Conservation (phyloP, 2,797 vertebrate genomes). For the Anabacerthia variegaticeps region DNA sequence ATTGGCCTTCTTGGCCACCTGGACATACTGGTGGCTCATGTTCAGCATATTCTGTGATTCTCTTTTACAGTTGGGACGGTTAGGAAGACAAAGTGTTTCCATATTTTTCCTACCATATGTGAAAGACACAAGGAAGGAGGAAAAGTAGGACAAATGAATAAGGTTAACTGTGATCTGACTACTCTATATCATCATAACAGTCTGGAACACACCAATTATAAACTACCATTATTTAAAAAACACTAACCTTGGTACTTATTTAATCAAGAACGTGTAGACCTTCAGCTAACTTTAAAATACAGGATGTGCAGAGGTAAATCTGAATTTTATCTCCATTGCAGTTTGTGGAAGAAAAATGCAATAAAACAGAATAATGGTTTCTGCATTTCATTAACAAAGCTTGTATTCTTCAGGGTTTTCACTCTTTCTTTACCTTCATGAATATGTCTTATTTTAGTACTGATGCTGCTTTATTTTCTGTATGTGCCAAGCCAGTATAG, state of each 20-base stretch:
- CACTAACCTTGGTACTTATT: background rate
- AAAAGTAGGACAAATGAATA: background rate
- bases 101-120: background rate
- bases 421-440: background rate
- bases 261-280: background rate
- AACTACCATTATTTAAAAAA: background rate
- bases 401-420: background rate
- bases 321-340: background rate
- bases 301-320: background rate
- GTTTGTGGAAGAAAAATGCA: background rate
- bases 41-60: background rate
- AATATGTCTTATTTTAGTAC: background rate
- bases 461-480: background rate
- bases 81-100: background rate
- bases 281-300: background rate
- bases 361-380: background rate
- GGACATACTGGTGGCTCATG: no score
- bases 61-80: background rate
- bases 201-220: background rate
- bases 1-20: no score
- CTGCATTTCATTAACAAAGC: background rate
- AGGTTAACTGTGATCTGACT: background rate
- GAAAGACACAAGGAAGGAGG: background rate
- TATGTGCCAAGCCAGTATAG: background rate
- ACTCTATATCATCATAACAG: background rate